These are phyloP conservation scores for Xenopus petersii DNA, from an alignment of 2,797 vertebrate species.

Conservation along the genomic window DNA sequence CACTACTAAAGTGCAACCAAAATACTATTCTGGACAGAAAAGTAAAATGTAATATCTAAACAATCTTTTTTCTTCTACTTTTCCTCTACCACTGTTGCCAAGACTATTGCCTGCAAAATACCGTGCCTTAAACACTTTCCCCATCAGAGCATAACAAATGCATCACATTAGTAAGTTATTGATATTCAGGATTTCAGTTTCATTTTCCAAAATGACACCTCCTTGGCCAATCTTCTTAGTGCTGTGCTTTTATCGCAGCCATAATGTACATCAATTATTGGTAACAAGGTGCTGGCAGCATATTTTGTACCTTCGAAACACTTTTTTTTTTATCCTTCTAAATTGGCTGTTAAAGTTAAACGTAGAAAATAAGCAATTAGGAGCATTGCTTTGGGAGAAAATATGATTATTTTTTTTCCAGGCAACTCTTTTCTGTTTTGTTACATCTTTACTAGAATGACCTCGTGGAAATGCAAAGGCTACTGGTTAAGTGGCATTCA, in stretches of 20 bases:
- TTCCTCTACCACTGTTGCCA: constrained; percentile 11
- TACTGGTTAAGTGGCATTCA: constrained; percentile 48
- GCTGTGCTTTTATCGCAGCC: constrained; percentile 14
- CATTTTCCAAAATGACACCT: constrained; percentile 35
- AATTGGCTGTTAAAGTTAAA: constrained; percentile 28
- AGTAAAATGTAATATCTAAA: too few relatives aligned
- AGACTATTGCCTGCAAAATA: constrained; percentile 1
- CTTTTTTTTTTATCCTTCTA: constrained; percentile 25
- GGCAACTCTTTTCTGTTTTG: constrained; percentile 26
- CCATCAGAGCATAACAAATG: constrained; percentile 18
- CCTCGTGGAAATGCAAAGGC: constrained; percentile 44
- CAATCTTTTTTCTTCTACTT: constrained; percentile 10
- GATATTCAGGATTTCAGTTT: constrained; percentile 20
- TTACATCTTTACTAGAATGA: constrained; percentile 41
- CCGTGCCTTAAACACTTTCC: constrained; percentile 16
- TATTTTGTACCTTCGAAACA: constrained; percentile 36
- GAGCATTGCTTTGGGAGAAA: constrained; percentile 42
- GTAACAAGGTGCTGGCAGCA: constrained; percentile 41
- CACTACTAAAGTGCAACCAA: too few relatives aligned
- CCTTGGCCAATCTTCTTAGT: constrained; percentile 11
- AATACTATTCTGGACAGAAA: too few relatives aligned
- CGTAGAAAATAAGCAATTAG: constrained; percentile 42
- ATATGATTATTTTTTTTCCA: constrained; percentile 19
- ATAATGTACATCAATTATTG: constrained; percentile 40
- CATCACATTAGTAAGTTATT: constrained; percentile 18